Conservation (phyloP, 2,113 vertebrate genomes). For the Aix galericulata region DNA sequence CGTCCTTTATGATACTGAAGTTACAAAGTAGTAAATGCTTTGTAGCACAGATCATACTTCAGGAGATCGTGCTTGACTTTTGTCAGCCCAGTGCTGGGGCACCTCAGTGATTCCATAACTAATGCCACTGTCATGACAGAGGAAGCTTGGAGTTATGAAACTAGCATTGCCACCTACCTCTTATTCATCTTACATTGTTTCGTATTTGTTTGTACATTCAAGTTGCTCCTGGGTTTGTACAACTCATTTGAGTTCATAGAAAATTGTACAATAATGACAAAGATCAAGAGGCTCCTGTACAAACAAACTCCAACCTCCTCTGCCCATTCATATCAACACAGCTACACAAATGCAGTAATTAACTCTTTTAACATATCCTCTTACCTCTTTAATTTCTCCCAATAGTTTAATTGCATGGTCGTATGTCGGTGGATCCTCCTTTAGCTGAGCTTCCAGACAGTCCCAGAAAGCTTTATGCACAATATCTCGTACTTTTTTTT, state of each 20-base stretch:
- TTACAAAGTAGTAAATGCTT: neutral
- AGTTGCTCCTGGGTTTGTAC: neutral
- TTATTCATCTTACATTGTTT: neutral
- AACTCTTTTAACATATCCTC: neutral
- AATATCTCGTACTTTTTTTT: conserved; percentile 91
- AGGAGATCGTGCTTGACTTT: neutral
- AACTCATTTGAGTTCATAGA: neutral
- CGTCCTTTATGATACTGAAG: neutral
- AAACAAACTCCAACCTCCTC: neutral
- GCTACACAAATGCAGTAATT: neutral
- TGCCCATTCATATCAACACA: neutral
- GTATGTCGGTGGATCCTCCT: conserved; percentile 85
- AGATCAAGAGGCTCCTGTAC: neutral
- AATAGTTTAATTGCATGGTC: conserved; percentile 81
- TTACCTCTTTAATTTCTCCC: conserved; percentile 86
- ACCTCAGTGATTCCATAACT: neutral
- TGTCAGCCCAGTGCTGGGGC: neutral
- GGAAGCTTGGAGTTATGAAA: neutral
- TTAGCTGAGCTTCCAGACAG: conserved; percentile 88
- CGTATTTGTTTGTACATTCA: neutral
- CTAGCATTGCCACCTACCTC: neutral
- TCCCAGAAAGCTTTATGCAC: conserved; percentile 98
- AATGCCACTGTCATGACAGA: neutral
- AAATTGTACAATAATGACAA: neutral
- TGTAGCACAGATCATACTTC: neutral